Conservation (phyloP, 2,888 invertebrate genomes). For the Hesperia comma region DNA sequence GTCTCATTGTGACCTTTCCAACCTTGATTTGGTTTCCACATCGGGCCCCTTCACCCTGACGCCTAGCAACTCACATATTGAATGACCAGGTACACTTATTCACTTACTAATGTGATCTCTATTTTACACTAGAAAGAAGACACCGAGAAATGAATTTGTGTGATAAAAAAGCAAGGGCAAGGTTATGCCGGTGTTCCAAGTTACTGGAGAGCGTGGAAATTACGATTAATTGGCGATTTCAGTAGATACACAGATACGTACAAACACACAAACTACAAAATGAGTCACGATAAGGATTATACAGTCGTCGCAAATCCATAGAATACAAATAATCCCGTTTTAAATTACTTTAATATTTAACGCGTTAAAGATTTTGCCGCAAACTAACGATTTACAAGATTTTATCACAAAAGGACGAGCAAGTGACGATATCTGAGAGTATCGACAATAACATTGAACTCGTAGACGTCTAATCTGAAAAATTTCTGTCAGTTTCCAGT, state of each 20-base stretch:
- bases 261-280: constrained; percentile 82
- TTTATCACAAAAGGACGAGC: constrained; percentile 15
- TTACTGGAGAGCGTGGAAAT: constrained; percentile 71
- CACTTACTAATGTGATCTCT: constrained; percentile 36
- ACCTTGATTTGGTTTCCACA: constrained; percentile 94
- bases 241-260: constrained; percentile 81
- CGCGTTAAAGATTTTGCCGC: constrained; percentile 20
- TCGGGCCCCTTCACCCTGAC: constrained; percentile 85
- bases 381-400: constrained; percentile 17
- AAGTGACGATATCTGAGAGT: constrained; percentile 26
- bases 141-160: constrained; percentile 36
- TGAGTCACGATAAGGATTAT: constrained; percentile 74
- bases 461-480: background rate
- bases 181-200: constrained; percentile 74
- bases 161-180: constrained; percentile 52
- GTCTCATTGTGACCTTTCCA: constrained; percentile 89
- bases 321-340: constrained; percentile 49
- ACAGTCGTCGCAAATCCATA: constrained; percentile 83
- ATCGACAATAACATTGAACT: background rate
- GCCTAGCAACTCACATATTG: constrained; percentile 69
- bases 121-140: constrained; percentile 42
- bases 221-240: constrained; percentile 70
- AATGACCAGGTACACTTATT: constrained; percentile 62
- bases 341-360: constrained; percentile 17
- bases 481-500: background rate